phyloP scores from a whole-genome alignment of 1,140 invertebrate genomes.

The Pollicipes pollicipes region DNA sequence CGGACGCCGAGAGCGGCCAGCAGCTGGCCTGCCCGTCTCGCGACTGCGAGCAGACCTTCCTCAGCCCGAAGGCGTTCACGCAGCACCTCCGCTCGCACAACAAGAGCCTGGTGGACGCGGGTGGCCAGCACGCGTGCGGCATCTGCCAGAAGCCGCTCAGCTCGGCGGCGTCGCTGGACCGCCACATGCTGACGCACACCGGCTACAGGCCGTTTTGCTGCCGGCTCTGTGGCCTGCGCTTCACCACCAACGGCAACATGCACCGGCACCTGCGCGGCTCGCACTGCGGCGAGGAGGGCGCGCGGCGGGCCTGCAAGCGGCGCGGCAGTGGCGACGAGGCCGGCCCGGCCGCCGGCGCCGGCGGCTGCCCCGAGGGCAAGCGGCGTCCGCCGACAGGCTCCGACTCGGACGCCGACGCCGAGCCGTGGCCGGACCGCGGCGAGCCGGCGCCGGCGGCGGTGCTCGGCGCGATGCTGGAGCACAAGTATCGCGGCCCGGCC shows the following conservation, averaged over 20 bases:
- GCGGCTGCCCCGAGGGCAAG: conserved; percentile 23
- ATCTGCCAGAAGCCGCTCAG: conserved; percentile 40
- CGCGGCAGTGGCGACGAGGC: conserved; percentile 20
- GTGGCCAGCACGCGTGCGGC: conserved; percentile 28
- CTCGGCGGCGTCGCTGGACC: conserved; percentile 54
- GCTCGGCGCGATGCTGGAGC: not conserved
- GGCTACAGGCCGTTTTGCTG: conserved; percentile 59
- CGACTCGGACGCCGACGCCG: too few relatives aligned
- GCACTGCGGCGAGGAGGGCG: conserved; percentile 33
- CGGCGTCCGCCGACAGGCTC: too few relatives aligned
- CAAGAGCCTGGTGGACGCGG: conserved; percentile 26
- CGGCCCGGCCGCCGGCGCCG: conserved; percentile 26
- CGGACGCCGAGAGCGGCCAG: too few relatives aligned
- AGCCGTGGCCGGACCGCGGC: too few relatives aligned
- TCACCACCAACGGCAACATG: conserved; percentile 78
- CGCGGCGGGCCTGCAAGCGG: conserved; percentile 16
- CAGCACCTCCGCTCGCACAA: conserved; percentile 48
- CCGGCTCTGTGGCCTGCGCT: conserved; percentile 55
- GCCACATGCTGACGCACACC: conserved; percentile 54
- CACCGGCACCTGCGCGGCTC: conserved; percentile 52
- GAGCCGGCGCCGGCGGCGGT: not conserved
- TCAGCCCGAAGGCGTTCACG: conserved; percentile 44
- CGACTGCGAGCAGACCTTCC: conserved; percentile 39
- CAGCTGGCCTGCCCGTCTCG: too few relatives aligned
- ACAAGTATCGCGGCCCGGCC: not conserved